Evolutionary conservation across 2,888 invertebrate genomes (phyloP).

Genomic region (Diloba caeruleocephala): DNA sequence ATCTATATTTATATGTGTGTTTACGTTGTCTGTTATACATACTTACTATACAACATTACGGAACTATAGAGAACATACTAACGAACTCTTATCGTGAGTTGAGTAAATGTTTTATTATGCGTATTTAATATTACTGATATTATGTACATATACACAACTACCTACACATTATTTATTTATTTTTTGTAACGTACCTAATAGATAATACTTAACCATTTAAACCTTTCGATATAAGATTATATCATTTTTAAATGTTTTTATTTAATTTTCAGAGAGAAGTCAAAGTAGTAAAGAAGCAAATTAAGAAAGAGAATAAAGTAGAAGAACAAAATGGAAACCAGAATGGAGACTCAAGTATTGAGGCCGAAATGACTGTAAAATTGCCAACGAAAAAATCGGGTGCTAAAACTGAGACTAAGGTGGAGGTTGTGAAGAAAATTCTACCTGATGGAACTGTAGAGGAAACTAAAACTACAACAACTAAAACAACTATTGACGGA

Average conservation of each 20-base stretch:
- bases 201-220: neutral
- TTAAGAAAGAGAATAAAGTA: slow-evolving; percentile 69
- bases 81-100: slow-evolving; percentile 67
- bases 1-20: slow-evolving; percentile 79
- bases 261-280: slow-evolving; percentile 79
- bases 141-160: slow-evolving; percentile 40
- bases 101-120: slow-evolving; percentile 42
- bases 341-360: slow-evolving; percentile 73
- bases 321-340: slow-evolving; percentile 75
- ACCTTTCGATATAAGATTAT: neutral
- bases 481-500: slow-evolving; percentile 82
- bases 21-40: slow-evolving; percentile 77
- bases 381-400: slow-evolving; percentile 78
- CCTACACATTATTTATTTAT: slow-evolving; percentile 24
- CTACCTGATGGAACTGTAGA: slow-evolving; percentile 80
- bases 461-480: slow-evolving; percentile 82
- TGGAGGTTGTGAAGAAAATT: slow-evolving; percentile 77
- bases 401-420: slow-evolving; percentile 82
- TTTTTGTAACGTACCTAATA: slow-evolving; percentile 24
- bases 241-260: slow-evolving; percentile 13
- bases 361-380: slow-evolving; percentile 78
- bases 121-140: slow-evolving; percentile 32
- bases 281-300: slow-evolving; percentile 74
- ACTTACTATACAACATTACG: slow-evolving; percentile 77
- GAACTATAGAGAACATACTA: slow-evolving; percentile 65